Base-by-base conservation (phyloP, 2,113 vertebrate species). In the Etheostoma cragini region DNA sequence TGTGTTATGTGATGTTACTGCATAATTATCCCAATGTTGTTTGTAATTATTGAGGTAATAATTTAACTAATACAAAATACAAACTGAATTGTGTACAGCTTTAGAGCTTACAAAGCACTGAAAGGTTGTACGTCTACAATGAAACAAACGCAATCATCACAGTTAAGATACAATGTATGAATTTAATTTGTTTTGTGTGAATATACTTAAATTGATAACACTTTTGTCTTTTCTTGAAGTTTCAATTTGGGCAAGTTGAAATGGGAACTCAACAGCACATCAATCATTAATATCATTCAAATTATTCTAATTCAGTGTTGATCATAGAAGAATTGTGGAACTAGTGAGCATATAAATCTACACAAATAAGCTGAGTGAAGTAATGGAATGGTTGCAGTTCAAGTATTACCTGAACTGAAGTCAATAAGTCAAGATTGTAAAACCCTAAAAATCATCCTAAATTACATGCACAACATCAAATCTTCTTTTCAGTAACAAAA, bases 221-320 rank as follows among this genome's bases (percentile, higher is more conserved):
- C 8, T 12, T 64, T 13, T 79, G 8, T 42, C n/a, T 56, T 72
- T 60, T 75, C 14, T 38, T 84, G n/a, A 69, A 65, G 72, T 67
- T 72, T 17, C 17, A 16, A 6, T 60, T 54, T 15, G 6, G 54
- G 78, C 72, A 67, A 72, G 61, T 84, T 26, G 3, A 78, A 69
- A 49, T n/a, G 3, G 16, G 7, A 70, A 5, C 16, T 65, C 6
- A 16, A 24, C 5, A 10, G 30, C 24, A 21, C 21, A 42, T 33
- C 19, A 50, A 75, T 64, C 30, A 53, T 54, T 21, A 35, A 19
- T 57, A 7, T 38, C 5, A 13, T 19, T 72, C 3, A 63, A 56
- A 68, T 63, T 0, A 50, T 42, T 58, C 8, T 6, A 17, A 22
- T 24, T 12, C 8, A 33, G 7, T 50, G 11, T 19, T 60, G 33